A percentile compares a stretch with the other conserved stretches of the same genome.
These are phyloP conservation scores for Rhodinocichla rosea DNA, from an alignment of 2,113 vertebrate genomes.

Conservation along the genomic window DNA sequence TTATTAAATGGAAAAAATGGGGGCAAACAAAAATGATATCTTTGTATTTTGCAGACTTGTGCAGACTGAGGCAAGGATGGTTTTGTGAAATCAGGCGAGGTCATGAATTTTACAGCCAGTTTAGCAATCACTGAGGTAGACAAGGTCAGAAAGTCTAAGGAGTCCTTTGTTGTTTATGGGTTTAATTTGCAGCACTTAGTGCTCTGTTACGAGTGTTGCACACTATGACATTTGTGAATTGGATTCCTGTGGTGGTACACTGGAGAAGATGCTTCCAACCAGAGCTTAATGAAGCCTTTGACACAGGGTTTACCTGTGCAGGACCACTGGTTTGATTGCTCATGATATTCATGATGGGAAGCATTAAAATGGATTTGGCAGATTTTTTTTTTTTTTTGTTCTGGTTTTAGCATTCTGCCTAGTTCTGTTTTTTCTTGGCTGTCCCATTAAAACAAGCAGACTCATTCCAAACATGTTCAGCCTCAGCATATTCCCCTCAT, in stretches of 20 bases:
- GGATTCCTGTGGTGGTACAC: not conserved
- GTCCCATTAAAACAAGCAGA: not conserved
- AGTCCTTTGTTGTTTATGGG: not conserved
- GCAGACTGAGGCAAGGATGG: not conserved
- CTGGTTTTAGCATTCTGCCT: not conserved
- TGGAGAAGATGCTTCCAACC: not conserved
- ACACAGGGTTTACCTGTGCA: not conserved
- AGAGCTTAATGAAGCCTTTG: not conserved
- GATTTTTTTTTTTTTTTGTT: not conserved
- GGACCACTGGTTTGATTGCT: not conserved
- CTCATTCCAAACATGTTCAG: not conserved
- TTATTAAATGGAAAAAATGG: not conserved
- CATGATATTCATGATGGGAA: not conserved
- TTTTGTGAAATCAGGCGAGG: not conserved
- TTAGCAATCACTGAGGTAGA: not conserved
- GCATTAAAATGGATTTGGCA: not conserved
- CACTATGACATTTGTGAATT: not conserved
- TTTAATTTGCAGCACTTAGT: not conserved
- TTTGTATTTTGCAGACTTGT: not conserved
- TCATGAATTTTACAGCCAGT: not conserved
- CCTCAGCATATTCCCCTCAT: not conserved
- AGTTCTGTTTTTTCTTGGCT: not conserved
- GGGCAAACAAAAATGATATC: not conserved
- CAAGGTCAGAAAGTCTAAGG: not conserved
- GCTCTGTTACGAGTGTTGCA: rapidly evolving